Conservation (phyloP, 2,113 vertebrate species). For the Lanius ludovicianus region DNA sequence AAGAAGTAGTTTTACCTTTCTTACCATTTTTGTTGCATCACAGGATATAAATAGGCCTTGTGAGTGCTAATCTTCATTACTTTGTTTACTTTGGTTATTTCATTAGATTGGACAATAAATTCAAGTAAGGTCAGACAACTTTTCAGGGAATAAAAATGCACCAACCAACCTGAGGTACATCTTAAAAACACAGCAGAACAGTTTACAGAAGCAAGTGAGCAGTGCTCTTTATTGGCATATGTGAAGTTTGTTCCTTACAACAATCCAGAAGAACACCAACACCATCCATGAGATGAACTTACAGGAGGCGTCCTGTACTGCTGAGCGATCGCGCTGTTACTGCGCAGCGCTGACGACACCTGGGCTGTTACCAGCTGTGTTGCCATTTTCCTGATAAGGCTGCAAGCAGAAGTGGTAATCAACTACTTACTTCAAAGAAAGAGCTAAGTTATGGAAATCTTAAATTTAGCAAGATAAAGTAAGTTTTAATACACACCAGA, state of each 20-base stretch:
- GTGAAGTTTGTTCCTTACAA: neutral
- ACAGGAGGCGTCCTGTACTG: slow-evolving; percentile 82
- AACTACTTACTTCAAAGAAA: neutral
- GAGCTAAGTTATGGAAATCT: neutral
- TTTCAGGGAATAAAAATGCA: neutral
- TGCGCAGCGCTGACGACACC: slow-evolving; percentile 87
- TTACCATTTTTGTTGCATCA: neutral
- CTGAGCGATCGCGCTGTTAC: slow-evolving; percentile 69
- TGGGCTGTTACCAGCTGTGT: slow-evolving; percentile 92
- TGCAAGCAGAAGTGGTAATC: slow-evolving; percentile 50
- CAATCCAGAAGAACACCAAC: neutral
- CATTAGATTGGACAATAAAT: neutral
- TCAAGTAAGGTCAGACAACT: neutral
- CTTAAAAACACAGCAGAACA: neutral
- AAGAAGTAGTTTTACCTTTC: neutral
- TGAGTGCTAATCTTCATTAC: neutral
- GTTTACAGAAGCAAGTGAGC: neutral
- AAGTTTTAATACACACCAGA: neutral
- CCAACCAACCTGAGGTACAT: neutral
- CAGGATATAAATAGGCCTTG: neutral
- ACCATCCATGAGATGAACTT: slow-evolving; percentile 36
- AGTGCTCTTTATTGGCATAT: neutral
- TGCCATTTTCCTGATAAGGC: slow-evolving; percentile 92
- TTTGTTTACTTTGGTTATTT: neutral
- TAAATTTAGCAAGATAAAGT: neutral